A percentile compares a stretch with the other conserved stretches of the same genome.
Evolutionary conservation across 2,888 invertebrate genomes (phyloP).

Genomic region (Psylliodes chrysocephalus): DNA sequence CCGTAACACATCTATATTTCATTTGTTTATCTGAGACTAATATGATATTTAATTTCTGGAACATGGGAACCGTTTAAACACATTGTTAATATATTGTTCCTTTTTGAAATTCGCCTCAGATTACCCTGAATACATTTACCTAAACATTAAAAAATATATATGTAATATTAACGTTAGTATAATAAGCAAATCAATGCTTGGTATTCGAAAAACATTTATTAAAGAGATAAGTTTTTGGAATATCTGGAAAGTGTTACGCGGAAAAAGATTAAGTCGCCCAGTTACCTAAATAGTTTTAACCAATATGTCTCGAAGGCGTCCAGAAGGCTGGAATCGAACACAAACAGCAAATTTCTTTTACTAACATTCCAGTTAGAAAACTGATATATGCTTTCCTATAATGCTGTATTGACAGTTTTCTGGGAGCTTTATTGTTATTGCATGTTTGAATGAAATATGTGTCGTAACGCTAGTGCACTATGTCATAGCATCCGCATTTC

Average conservation of each 20-base stretch:
- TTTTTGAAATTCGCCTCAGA: too few relatives aligned
- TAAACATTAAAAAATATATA: too few relatives aligned
- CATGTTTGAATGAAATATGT: slow-evolving; percentile 34
- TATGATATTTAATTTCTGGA: too few relatives aligned
- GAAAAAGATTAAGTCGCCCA: not conserved
- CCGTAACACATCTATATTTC: too few relatives aligned
- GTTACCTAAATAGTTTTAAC: slow-evolving; percentile 7
- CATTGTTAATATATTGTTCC: too few relatives aligned
- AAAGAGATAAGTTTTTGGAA: too few relatives aligned
- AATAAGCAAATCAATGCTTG: too few relatives aligned
- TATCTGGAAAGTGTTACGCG: not conserved
- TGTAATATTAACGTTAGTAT: too few relatives aligned
- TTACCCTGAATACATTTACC: too few relatives aligned
- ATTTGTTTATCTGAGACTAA: too few relatives aligned
- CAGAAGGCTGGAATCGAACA: slow-evolving; percentile 25
- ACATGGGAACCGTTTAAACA: too few relatives aligned
- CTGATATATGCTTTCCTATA: slow-evolving; percentile 36
- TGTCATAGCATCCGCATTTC: slow-evolving; percentile 34
- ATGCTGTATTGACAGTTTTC: slow-evolving; percentile 39
- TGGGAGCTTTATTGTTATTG: slow-evolving; percentile 34
- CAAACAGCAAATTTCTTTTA: slow-evolving; percentile 26
- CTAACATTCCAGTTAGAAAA: slow-evolving; percentile 20
- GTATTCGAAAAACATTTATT: too few relatives aligned
- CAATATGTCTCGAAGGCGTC: slow-evolving; percentile 21
- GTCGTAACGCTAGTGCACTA: slow-evolving; percentile 24